phyloP scores from a whole-genome alignment of 2,888 invertebrate species.

The Lissocephala sabroskyi region DNA sequence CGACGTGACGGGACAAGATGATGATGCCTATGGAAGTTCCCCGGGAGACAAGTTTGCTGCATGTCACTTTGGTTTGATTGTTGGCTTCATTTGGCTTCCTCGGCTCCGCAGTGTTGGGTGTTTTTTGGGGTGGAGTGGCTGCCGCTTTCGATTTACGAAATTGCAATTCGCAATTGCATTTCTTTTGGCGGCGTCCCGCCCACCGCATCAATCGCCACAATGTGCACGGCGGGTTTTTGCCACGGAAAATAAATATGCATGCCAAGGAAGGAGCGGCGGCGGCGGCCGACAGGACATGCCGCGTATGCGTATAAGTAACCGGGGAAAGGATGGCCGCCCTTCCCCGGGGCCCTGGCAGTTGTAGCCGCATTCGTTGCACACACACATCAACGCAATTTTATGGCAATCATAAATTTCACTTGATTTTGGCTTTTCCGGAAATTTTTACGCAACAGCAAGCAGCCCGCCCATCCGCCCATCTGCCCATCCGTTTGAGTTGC shows the following conservation, averaged over 20 bases:
- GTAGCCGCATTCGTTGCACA: neutral
- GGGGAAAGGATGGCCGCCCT: neutral
- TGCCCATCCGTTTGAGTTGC: slow-evolving; percentile 38
- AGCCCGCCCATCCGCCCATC: no score
- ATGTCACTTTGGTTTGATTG: slow-evolving; percentile 28
- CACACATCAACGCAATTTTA: slow-evolving; percentile 51
- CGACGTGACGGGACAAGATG: neutral
- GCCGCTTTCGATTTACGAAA: slow-evolving; percentile 40
- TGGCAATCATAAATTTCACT: slow-evolving; percentile 60
- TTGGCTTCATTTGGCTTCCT: slow-evolving; percentile 25
- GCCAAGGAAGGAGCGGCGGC: no score
- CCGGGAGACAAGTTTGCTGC: slow-evolving; percentile 8
- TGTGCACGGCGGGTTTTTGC: slow-evolving; percentile 5
- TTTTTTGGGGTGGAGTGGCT: slow-evolving; percentile 4
- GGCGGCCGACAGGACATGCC: slow-evolving; percentile 5
- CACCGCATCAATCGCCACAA: slow-evolving; percentile 24
- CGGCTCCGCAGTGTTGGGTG: slow-evolving; percentile 6
- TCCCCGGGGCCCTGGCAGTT: neutral
- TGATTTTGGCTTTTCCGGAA: slow-evolving; percentile 48
- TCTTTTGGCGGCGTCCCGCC: slow-evolving; percentile 29
- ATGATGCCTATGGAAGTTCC: neutral
- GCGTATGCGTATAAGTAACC: slow-evolving; percentile 31
- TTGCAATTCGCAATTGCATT: slow-evolving; percentile 47
- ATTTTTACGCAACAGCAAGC: slow-evolving; percentile 35
- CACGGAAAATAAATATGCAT: neutral